These are phyloP conservation scores for Seira ritae DNA, from an alignment of 2,888 invertebrate genomes.

Conservation along the genomic window DNA sequence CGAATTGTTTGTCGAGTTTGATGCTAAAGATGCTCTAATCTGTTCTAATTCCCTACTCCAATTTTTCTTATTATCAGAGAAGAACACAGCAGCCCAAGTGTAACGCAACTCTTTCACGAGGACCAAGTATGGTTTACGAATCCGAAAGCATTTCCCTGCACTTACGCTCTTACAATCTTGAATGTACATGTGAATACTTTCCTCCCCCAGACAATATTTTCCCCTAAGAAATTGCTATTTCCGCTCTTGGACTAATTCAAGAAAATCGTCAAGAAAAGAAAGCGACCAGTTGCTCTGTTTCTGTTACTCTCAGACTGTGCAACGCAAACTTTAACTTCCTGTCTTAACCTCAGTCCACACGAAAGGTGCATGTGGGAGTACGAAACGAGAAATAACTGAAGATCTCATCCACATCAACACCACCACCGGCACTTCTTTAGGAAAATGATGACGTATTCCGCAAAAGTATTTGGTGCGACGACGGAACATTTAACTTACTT, in stretches of 20 bases:
- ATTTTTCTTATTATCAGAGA: constrained; percentile 35
- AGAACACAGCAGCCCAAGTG: too few relatives aligned
- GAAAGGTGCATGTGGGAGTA: constrained; percentile 26
- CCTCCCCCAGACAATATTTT: constrained; percentile 34
- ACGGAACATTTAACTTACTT: constrained; percentile 15
- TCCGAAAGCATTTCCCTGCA: not conserved
- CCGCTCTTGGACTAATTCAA: constrained; percentile 33
- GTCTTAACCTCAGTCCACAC: too few relatives aligned
- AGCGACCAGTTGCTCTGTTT: too few relatives aligned
- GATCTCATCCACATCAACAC: too few relatives aligned
- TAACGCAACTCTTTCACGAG: too few relatives aligned
- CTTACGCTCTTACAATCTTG: not conserved
- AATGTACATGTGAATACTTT: constrained; percentile 17
- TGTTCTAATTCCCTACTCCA: constrained; percentile 57
- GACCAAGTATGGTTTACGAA: constrained; percentile 25
- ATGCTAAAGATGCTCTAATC: constrained; percentile 29
- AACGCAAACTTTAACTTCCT: too few relatives aligned
- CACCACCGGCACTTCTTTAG: too few relatives aligned
- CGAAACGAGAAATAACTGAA: too few relatives aligned
- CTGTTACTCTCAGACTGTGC: too few relatives aligned
- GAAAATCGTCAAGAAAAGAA: too few relatives aligned
- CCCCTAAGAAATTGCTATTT: constrained; percentile 24
- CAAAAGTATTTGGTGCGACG: constrained; percentile 29
- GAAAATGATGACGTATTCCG: constrained; percentile 33
- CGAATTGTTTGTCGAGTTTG: too few relatives aligned